These are phyloP conservation scores for Pleuronectes platessa DNA, from an alignment of 2,113 vertebrate genomes.

Conservation along the genomic window DNA sequence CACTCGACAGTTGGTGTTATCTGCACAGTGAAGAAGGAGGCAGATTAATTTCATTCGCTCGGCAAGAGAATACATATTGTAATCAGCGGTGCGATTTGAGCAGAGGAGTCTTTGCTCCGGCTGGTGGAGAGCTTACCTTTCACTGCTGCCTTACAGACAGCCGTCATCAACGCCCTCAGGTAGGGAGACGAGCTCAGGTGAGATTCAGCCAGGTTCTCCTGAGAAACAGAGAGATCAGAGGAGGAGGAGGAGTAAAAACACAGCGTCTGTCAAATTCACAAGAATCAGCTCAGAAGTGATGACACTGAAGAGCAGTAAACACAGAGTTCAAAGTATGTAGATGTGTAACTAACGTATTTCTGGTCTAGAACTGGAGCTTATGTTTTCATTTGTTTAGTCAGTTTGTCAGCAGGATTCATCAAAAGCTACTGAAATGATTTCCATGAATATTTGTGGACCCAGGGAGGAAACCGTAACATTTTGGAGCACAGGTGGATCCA, in stretches of 20 bases:
- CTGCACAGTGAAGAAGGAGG: constrained; percentile 73
- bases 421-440: too few species aligned
- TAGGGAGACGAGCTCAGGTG: constrained; percentile 97
- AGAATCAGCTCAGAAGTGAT: not conserved
- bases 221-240: constrained; percentile 48
- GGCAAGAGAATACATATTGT: constrained; percentile 13
- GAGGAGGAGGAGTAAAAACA: constrained; percentile 3
- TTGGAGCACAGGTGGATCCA: too few species aligned
- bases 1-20: constrained; percentile 90
- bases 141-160: constrained; percentile 98
- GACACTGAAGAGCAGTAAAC: not conserved
- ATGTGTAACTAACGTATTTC: too few species aligned
- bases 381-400: too few species aligned
- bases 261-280: not conserved
- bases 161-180: constrained; percentile 98
- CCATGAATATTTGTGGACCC: too few species aligned
- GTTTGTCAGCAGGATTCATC: too few species aligned
- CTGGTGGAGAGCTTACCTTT: constrained; percentile 84
- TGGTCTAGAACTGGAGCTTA: too few species aligned
- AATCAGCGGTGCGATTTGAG: constrained; percentile 2
- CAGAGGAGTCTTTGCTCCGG: not conserved
- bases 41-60: constrained; percentile 12
- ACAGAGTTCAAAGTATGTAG: too few species aligned
- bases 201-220: constrained; percentile 95
- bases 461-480: too few species aligned